These are phyloP conservation scores for Rhyacophila brunnea DNA, from an alignment of 1,140 invertebrate genomes.

Conservation along the genomic window DNA sequence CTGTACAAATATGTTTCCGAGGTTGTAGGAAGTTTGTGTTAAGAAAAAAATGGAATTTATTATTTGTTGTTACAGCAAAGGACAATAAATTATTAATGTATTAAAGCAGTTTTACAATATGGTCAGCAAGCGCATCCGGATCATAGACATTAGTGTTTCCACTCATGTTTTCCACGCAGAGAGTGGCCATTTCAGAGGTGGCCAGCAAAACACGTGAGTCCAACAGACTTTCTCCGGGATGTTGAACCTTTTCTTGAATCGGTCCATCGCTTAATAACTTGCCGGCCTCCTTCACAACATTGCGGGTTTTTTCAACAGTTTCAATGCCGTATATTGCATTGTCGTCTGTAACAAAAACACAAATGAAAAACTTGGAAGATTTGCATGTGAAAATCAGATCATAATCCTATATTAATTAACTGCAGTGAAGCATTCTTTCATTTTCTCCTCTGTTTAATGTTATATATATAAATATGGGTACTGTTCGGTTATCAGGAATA, in stretches of 20 bases:
- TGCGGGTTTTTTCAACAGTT: constrained; percentile 41
- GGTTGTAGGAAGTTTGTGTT: too few species aligned
- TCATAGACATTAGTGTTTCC: constrained; percentile 50
- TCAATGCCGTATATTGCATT: constrained; percentile 27
- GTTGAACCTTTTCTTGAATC: constrained; percentile 43
- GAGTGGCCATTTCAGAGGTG: constrained; percentile 46
- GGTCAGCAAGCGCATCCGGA: constrained; percentile 41
- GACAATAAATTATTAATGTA: too few species aligned
- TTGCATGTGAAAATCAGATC: too few species aligned
- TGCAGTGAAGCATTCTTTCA: too few species aligned
- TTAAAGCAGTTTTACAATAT: constrained; percentile 40
- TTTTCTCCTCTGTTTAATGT: too few species aligned
- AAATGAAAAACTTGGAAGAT: too few species aligned
- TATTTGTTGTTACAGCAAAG: too few species aligned
- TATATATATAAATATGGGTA: too few species aligned
- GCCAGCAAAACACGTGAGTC: constrained; percentile 49
- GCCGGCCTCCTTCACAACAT: constrained; percentile 43
- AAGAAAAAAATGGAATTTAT: too few species aligned
- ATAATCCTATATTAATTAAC: too few species aligned
- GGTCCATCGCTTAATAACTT: constrained; percentile 40
- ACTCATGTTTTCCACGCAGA: constrained; percentile 48
- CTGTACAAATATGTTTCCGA: too few species aligned
- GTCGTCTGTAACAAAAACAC: constrained; percentile 8
- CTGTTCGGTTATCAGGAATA: too few species aligned
- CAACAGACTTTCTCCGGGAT: constrained; percentile 51